Percentiles rank a stretch among this genome's conserved stretches.
Conservation (phyloP, 2,113 vertebrate species). For the Archilochus colubris region DNA sequence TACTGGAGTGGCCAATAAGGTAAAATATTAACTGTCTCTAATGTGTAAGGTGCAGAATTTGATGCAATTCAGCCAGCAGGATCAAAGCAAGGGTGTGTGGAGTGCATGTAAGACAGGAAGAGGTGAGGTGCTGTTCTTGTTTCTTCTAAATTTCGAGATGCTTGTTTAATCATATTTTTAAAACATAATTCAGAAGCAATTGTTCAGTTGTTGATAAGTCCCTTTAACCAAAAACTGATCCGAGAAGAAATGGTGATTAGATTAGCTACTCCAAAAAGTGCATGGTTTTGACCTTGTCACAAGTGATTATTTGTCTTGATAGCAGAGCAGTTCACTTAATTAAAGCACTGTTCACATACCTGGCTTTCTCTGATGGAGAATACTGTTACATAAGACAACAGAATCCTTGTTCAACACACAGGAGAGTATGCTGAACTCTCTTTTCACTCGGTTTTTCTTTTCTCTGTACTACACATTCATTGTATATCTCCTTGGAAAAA, state of each 20-base stretch:
- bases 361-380: conserved; percentile 28
- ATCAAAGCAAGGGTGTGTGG: not conserved
- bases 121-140: not conserved
- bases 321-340: conserved; percentile 64
- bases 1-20: not conserved
- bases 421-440: not conserved
- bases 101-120: fast-evolving
- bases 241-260: not conserved
- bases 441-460: conserved; percentile 52
- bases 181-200: not conserved
- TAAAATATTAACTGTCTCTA: not conserved
- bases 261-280: not conserved
- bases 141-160: not conserved
- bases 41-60: not conserved
- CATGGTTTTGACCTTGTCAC: not conserved
- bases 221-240: not conserved
- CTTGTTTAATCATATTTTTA: not conserved
- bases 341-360: conserved; percentile 64
- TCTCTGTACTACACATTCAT: conserved; percentile 18
- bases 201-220: not conserved
- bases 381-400: conserved; percentile 55
- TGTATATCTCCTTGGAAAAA: not conserved
- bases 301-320: conserved; percentile 52
- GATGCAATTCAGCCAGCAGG: not conserved
- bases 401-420: conserved; percentile 57